These are phyloP conservation scores for Myathropa florea DNA, from an alignment of 2,888 invertebrate species.

Conservation along the genomic window DNA sequence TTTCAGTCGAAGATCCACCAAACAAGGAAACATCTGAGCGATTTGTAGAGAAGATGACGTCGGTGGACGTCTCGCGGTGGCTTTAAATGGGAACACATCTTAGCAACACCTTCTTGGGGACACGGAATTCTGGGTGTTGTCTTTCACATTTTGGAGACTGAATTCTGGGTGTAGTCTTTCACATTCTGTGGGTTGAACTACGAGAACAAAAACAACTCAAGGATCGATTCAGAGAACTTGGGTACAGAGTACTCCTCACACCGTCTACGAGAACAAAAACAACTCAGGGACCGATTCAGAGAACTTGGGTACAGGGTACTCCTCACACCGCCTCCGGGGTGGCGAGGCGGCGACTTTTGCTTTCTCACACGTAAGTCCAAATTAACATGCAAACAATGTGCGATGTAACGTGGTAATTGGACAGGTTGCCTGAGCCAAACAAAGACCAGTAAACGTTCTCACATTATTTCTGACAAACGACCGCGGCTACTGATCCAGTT, in stretches of 20 bases:
- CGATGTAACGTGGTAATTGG: constrained; percentile 7
- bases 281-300: too few species aligned
- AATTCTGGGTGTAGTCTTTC: background rate
- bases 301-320: background rate
- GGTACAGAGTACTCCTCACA: too few species aligned
- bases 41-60: background rate
- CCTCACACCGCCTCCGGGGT: too few species aligned
- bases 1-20: constrained; percentile 6
- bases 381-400: background rate
- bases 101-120: background rate
- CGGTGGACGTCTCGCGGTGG: background rate
- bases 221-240: background rate
- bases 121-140: background rate
- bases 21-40: constrained; percentile 16
- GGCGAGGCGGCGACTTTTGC: background rate
- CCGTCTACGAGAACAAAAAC: too few species aligned
- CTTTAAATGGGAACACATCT: background rate
- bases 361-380: background rate
- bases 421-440: background rate
- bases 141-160: background rate
- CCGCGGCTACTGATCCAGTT: background rate
- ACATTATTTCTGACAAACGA: background rate
- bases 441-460: background rate
- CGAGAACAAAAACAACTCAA: too few species aligned
- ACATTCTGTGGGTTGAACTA: too few species aligned